phyloP scores from a whole-genome alignment of 2,888 invertebrate species.

The Stenolophus ochropezus region DNA sequence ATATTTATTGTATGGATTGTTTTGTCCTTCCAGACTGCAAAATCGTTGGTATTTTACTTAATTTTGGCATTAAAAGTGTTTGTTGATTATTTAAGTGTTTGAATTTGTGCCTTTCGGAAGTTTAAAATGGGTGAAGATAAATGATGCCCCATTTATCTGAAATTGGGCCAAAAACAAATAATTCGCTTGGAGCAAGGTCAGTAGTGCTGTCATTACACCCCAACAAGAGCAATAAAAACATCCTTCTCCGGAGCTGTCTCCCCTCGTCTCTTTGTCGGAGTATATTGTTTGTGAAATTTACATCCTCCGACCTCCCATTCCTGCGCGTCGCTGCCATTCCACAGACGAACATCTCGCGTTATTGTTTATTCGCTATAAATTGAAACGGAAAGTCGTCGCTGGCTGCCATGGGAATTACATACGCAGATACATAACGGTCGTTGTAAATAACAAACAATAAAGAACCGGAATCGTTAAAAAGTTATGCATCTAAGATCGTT shows the following conservation, averaged over 20 bases:
- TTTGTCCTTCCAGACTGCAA: too few relatives aligned
- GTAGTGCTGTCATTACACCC: slow-evolving; percentile 14
- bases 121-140: background rate
- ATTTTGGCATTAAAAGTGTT: too few relatives aligned
- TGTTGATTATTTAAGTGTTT: too few relatives aligned
- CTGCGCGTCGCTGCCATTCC: background rate
- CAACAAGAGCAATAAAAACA: slow-evolving; percentile 46
- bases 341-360: slow-evolving; percentile 41
- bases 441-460: slow-evolving; percentile 59
- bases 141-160: background rate
- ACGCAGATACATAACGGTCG: slow-evolving; percentile 48
- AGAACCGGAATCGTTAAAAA: slow-evolving; percentile 53
- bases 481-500: slow-evolving; percentile 59
- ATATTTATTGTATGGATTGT: too few relatives aligned
- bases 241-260: slow-evolving; percentile 9
- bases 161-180: slow-evolving; percentile 17
- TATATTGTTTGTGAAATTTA: slow-evolving; percentile 54
- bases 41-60: too few relatives aligned
- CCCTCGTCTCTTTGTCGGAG: slow-evolving; percentile 27
- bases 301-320: slow-evolving; percentile 32
- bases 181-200: slow-evolving; percentile 8
- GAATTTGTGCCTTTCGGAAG: too few relatives aligned
- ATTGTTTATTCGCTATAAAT: slow-evolving; percentile 56
- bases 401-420: slow-evolving; percentile 24
- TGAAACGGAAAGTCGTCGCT: slow-evolving; percentile 27